Conservation (phyloP, 1,140 invertebrate species). For the Magallana gigas region DNA sequence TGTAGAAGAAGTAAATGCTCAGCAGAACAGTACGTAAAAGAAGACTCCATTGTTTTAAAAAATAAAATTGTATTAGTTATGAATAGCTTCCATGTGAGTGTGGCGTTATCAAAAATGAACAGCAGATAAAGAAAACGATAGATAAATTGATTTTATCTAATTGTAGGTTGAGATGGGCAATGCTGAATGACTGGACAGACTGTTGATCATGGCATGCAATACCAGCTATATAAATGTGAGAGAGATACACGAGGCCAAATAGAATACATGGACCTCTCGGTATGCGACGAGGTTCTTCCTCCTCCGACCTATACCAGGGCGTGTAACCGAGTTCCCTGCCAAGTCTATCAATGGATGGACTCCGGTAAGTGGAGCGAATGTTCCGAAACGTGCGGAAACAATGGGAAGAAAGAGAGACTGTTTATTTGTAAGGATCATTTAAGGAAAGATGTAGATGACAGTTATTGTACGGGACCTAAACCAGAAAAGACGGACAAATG, state of each 20-base stretch:
- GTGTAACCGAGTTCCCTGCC: constrained; percentile 36
- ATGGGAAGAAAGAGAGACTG: neutral
- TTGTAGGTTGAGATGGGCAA: constrained; percentile 79
- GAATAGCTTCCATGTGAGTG: no score
- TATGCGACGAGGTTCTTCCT: neutral
- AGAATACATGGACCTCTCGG: neutral
- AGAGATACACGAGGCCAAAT: constrained; percentile 23
- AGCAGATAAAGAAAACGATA: no score
- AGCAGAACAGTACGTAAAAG: constrained; percentile 48
- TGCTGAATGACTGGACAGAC: constrained; percentile 84
- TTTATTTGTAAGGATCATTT: neutral
- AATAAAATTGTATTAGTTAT: neutral
- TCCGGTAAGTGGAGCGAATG: constrained; percentile 43
- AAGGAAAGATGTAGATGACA: neutral
- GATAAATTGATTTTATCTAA: no score
- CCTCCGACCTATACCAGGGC: constrained; percentile 35
- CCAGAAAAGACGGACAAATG: neutral
- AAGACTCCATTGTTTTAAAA: neutral
- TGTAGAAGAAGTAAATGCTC: constrained; percentile 59
- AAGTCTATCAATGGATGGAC: neutral
- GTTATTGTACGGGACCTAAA: neutral
- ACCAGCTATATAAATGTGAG: constrained; percentile 84
- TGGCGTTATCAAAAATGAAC: no score
- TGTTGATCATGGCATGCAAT: constrained; percentile 83
- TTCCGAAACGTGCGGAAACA: constrained; percentile 41